phyloP scores from a whole-genome alignment of 1,140 invertebrate species.

The Phthorimaea operculella region DNA sequence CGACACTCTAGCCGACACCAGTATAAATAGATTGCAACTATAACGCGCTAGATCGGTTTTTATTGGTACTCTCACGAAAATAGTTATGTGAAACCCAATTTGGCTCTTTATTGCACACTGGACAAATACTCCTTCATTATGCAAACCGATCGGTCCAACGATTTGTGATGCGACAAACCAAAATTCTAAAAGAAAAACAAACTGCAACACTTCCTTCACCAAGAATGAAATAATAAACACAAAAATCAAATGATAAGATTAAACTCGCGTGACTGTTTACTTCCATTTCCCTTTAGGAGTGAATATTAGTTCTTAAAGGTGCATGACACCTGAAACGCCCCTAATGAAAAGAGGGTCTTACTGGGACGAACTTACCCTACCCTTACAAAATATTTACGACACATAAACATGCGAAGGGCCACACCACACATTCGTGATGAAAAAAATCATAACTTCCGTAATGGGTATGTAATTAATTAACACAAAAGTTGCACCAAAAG shows the following conservation, averaged over 20 bases:
- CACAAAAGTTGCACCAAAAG: too few relatives aligned
- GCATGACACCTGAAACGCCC: conserved; percentile 3
- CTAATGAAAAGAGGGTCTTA: conserved; percentile 15
- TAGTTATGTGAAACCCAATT: neutral
- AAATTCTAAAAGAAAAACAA: too few relatives aligned
- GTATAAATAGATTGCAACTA: neutral
- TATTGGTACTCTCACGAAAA: neutral
- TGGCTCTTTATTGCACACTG: too few relatives aligned
- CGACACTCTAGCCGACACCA: neutral
- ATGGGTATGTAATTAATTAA: neutral
- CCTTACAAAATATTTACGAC: conserved; percentile 30
- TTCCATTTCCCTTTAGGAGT: too few relatives aligned
- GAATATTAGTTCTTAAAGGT: neutral
- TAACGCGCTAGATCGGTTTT: neutral
- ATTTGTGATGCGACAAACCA: too few relatives aligned
- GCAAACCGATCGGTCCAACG: too few relatives aligned
- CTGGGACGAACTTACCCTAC: conserved; percentile 16
- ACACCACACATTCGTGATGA: conserved; percentile 17
- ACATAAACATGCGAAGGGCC: conserved; percentile 29
- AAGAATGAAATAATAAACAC: too few relatives aligned
- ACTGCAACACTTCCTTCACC: too few relatives aligned
- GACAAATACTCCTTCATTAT: too few relatives aligned
- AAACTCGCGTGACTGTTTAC: too few relatives aligned
- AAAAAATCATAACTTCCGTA: conserved; percentile 4
- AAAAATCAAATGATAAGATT: too few relatives aligned